Base-by-base conservation (phyloP, 2,888 invertebrate species). In the Entomobrya multifasciata region DNA sequence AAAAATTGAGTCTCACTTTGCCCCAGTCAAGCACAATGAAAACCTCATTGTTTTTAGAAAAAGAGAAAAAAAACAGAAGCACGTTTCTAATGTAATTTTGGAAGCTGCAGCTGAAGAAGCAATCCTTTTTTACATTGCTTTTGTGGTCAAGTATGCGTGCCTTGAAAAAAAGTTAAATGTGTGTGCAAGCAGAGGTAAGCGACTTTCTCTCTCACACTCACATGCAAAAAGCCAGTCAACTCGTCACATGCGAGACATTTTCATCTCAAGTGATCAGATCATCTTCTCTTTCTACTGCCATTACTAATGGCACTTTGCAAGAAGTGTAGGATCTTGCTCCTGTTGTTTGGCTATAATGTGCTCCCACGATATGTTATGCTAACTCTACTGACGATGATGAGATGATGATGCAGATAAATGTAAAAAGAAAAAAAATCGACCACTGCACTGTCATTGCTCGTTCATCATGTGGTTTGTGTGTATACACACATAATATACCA, bases 131-230 rank as follows among this genome's bases (percentile, higher is more conserved):
- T 36, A 36, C 36, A 8, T 36, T 6, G 36, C 36, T 70, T 70
- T 76, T 83, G 76, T 76, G 74, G 83, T 83, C 83, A 83, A 57
- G 15, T 81, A 65, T 20, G 65, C 65, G 41, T 82, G 30, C 49
- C 57, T 83, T 49, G 60, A 80, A 83, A 83, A 70, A 82, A 44
- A 47, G 52, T 52, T 30, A 74, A 30, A 52, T 30, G 74, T 15
- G 52, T 52, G 17, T 20, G 41, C 47, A 74, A 44, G 67, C 27
- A 3, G 57, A 15, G 60, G 8, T 70, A 47, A 57, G 49, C 62
- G 83, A 83, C 83, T 83, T 83, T 83, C 83, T 76, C 83, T 83
- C 76, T 17, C 55, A 27, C 67, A 52, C 57, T 36, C 22, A 41
- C 65, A 10, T 30, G 36, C 8, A 41, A 22, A 70, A 17, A 1